Conservation (phyloP, 2,888 invertebrate species). For the Nemurella pictetii region DNA sequence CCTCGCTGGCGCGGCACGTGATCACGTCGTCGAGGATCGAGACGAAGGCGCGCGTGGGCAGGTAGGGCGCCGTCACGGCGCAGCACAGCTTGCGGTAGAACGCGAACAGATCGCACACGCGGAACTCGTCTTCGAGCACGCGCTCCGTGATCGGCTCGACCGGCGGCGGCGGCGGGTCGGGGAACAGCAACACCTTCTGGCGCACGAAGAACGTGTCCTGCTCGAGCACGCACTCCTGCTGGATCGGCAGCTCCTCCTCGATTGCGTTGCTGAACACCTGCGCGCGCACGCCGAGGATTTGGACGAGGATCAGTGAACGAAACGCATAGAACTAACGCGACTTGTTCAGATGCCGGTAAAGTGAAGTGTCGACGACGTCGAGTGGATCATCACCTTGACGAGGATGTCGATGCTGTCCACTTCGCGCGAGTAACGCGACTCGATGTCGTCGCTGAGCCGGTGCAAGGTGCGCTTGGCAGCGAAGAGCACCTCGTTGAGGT, state of each 20-base stretch:
- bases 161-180: slow-evolving; percentile 41
- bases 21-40: slow-evolving; percentile 59
- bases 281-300: neutral
- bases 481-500: slow-evolving; percentile 55
- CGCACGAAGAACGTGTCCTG: slow-evolving; percentile 58
- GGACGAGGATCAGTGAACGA: neutral
- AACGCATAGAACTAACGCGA: no score
- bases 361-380: no score
- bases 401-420: slow-evolving; percentile 49
- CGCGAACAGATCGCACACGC: slow-evolving; percentile 47
- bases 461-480: slow-evolving; percentile 58
- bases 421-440: slow-evolving; percentile 53
- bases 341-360: no score
- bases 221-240: slow-evolving; percentile 56
- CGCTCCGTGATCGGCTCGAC: slow-evolving; percentile 42
- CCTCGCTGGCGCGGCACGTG: slow-evolving; percentile 55
- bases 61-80: slow-evolving; percentile 52
- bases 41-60: slow-evolving; percentile 57
- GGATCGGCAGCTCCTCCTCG: slow-evolving; percentile 56
- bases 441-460: slow-evolving; percentile 56
- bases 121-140: slow-evolving; percentile 45
- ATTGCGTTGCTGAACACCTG: slow-evolving; percentile 50
- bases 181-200: slow-evolving; percentile 52
- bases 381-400: slow-evolving; percentile 31
- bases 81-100: slow-evolving; percentile 41